Base-by-base conservation (phyloP, 2,113 vertebrate species). In the Equus quagga region DNA sequence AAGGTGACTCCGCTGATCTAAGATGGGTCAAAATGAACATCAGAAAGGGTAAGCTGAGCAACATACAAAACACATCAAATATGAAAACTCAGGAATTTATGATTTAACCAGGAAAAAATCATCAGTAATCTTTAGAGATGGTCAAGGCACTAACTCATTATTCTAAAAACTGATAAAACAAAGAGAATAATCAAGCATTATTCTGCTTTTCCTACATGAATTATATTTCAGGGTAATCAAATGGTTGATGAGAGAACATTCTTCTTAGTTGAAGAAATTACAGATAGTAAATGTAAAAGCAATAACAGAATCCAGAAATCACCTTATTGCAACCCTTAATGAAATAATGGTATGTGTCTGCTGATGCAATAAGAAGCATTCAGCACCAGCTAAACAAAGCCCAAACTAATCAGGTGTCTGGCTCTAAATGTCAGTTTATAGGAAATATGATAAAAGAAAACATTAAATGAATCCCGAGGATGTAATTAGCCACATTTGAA, bases 221-320 rank as follows among this genome's bases (percentile, higher is more conserved):
- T 85, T 85, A 81, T 36, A 94, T 60, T 86, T 84, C 46, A 76
- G 4, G 18, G 8, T 65, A 94, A 91, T 92, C 26, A 75, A 94
- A 94, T 26, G 56, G 64, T 15, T 94, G 70, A 67, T 79, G 26
- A 62, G 13, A 83, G 67, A 78, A 67, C 11, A 56, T 86, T 93
- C 24, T 91, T 67, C 62, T 88, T 54, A 78, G 36, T 54, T 80
- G 51, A 88, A 92, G 73, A 78, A 46, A 46, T 67, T 76, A 28
- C 75, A 70, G 36, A 54, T 64, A 93, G 76, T 58, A 78, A 97
- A 90, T 88, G 36, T 21, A 94, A 90, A 91, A 54, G 23, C 28
- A 84, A 58, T 58, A 79, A 70, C 0, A 76, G 54, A 94, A 83
- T 80, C 75, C 1, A 44, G 81, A 56, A 82, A 11, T 51, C 10